Base-by-base conservation (phyloP, 1,140 invertebrate genomes). In the Drosophila kepulauana region DNA sequence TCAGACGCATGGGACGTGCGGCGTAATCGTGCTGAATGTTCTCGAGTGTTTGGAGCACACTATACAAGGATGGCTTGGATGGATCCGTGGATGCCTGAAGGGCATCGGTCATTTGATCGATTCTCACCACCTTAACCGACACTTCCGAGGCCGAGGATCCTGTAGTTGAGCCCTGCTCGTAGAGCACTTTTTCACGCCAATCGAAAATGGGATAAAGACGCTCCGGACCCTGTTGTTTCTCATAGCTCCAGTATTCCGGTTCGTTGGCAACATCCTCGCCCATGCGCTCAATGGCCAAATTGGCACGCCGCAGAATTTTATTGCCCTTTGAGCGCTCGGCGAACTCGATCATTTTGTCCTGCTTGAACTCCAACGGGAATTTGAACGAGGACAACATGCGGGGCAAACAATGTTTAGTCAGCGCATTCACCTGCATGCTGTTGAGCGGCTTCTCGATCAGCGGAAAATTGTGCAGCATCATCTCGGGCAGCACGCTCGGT, bases 311-410 rank as follows among this genome's bases (percentile, higher is more conserved):
- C 2, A 67, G n/a, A 10, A 70, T 8, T 2, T 63, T 4, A n/a
- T 33, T 63, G 15, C 6, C 25, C 4, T 48, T 33, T 7, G 7
- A 67, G 5, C 41, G 63, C 5, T 13, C 15, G 4, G 43, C 10
- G 28, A 46, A n/a, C 5, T 69, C 72, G 0, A 70, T 66, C 0
- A 15, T 3, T 11, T 63, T 59, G 1, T 85, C 82, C 6, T 48
- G 15, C 1, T 20, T 52, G 3, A 91, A 79, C 45, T 92, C 91
- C 3, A 38, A 10, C 1, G 91, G 91, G 15, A 92, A 89, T 59
- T 86, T 91, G 3, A 86, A 86, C 5, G 91, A 91, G 7, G 91
- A 89, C 13, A 92, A 38, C 0, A 92, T 66, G 0, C 77, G 72
- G 0, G 91, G 84, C 5, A 92, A 0, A n/a, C 69, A 81, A 46